Conservation (phyloP, 30 jellyfish, hydroid and myxozoan genomes). For the Aurelia aurita region DNA sequence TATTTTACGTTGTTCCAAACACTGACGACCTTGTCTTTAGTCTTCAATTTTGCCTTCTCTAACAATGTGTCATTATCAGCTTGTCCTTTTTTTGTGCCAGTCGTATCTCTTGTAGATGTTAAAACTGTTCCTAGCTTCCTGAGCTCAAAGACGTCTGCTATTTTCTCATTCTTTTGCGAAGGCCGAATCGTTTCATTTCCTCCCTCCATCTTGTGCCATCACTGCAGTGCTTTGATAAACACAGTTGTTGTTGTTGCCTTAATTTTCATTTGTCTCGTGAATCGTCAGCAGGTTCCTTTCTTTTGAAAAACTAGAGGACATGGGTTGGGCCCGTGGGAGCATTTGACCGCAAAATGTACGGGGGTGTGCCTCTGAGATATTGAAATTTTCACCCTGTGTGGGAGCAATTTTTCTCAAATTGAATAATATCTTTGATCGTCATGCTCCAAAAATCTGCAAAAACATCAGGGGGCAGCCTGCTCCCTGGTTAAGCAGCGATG, state of each 20-base stretch:
- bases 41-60: conserved; percentile 58
- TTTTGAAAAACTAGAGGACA: too few relatives aligned
- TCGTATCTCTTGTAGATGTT: conserved; percentile 20
- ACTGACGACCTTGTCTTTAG: conserved; percentile 61
- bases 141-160: conserved; percentile 27
- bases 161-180: conserved; percentile 6
- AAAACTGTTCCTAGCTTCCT: conserved; percentile 37
- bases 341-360: too few relatives aligned
- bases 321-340: too few relatives aligned
- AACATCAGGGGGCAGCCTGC: too few relatives aligned
- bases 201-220: conserved; percentile 42
- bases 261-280: too few relatives aligned
- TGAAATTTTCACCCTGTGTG: too few relatives aligned
- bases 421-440: too few relatives aligned
- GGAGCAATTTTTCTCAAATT: too few relatives aligned
- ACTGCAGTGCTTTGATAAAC: neutral
- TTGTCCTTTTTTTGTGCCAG: neutral
- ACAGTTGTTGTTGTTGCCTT: conserved; percentile 11
- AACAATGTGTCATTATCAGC: conserved; percentile 43
- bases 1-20: conserved; percentile 98
- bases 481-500: too few relatives aligned
- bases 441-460: too few relatives aligned
- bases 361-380: too few relatives aligned
- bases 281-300: too few relatives aligned
- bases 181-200: neutral